Conservation (phyloP, 2,888 invertebrate species). For the Euspilapteryx auroguttella region DNA sequence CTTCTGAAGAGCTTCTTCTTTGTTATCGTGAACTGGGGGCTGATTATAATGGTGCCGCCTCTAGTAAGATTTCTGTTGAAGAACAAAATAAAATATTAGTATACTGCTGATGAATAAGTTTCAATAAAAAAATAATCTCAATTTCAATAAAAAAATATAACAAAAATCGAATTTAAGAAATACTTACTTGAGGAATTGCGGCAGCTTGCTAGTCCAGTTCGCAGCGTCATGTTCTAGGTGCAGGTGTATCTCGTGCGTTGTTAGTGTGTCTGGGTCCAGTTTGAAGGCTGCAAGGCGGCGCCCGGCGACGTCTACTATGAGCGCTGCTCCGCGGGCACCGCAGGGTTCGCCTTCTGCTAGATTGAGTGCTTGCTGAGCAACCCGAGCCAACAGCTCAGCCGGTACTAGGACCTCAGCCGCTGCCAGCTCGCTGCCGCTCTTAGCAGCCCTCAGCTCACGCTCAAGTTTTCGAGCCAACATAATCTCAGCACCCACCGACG, state of each 20-base stretch:
- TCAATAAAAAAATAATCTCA: too few species aligned
- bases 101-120: too few species aligned
- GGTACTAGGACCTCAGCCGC: slow-evolving; percentile 87
- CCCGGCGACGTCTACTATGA: slow-evolving; percentile 81
- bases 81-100: too few species aligned
- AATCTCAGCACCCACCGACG: slow-evolving; percentile 60
- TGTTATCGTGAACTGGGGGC: slow-evolving; percentile 84
- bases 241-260: slow-evolving; percentile 88
- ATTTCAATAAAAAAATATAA: background rate
- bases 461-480: slow-evolving; percentile 77
- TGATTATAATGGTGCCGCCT: slow-evolving; percentile 86
- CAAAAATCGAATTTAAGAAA: slow-evolving; percentile 2
- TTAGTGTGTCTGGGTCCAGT: slow-evolving; percentile 83
- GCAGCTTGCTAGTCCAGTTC: slow-evolving; percentile 84
- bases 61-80: slow-evolving; percentile 77
- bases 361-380: slow-evolving; percentile 77
- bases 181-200: slow-evolving; percentile 89
- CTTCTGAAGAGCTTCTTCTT: slow-evolving; percentile 91
- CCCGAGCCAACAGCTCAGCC: slow-evolving; percentile 76
- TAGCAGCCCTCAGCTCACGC: slow-evolving; percentile 77
- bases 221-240: slow-evolving; percentile 85
- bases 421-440: slow-evolving; percentile 74
- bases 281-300: slow-evolving; percentile 80
- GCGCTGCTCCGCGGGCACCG: slow-evolving; percentile 84
- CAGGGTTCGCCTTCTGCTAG: slow-evolving; percentile 90